Conservation (phyloP, 1,140 invertebrate species). For the Myzus persicae region DNA sequence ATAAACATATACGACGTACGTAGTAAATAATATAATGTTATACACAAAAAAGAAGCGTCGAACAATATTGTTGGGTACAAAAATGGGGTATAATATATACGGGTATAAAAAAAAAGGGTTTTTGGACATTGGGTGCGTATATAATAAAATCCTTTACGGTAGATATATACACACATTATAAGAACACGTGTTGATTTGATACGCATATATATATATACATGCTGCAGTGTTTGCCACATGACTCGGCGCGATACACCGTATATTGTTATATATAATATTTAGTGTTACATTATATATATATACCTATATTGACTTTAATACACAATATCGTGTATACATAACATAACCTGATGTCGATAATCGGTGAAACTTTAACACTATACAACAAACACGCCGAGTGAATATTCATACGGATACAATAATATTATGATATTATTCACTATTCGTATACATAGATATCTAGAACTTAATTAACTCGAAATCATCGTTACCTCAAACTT, state of each 20-base stretch:
- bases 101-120: slow-evolving; percentile 21
- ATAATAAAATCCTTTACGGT: not conserved
- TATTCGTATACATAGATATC: too few species aligned
- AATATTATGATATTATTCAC: too few species aligned
- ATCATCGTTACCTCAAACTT: too few species aligned
- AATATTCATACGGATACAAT: too few species aligned
- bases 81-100: not conserved
- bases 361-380: not conserved
- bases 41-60: slow-evolving; percentile 16
- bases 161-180: not conserved
- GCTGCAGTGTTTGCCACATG: not conserved
- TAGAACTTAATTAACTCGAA: too few species aligned
- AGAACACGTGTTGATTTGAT: slow-evolving; percentile 36
- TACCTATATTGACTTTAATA: not conserved
- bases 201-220: not conserved
- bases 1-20: not conserved
- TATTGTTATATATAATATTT: not conserved
- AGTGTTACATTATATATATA: not conserved
- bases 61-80: not conserved
- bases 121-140: slow-evolving; percentile 29
- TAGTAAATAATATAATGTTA: slow-evolving; percentile 10
- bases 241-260: not conserved
- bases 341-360: not conserved
- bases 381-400: not conserved
- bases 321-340: not conserved